A percentile compares a stretch with the other conserved stretches of the same genome.
Evolutionary conservation across 1,140 invertebrate genomes (phyloP).

Genomic region (Chionoecetes opilio): DNA sequence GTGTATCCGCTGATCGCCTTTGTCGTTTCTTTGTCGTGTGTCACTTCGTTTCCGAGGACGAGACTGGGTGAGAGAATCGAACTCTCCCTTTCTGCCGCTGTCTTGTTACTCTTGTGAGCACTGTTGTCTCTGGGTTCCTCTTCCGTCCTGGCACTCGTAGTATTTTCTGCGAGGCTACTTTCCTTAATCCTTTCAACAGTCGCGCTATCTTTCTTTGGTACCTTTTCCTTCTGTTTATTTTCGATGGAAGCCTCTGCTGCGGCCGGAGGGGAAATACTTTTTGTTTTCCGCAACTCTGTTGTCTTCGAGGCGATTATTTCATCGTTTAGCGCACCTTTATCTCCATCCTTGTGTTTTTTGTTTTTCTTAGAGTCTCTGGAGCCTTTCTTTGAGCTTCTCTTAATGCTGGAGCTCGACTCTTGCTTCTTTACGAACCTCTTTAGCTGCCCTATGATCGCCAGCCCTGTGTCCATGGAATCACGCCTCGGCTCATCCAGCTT

Average conservation of each 20-base stretch:
- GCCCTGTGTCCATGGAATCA: slow-evolving; percentile 64
- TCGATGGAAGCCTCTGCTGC: background rate
- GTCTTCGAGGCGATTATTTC: background rate
- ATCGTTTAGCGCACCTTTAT: background rate
- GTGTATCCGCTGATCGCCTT: background rate
- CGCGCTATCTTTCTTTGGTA: background rate
- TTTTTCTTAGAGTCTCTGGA: slow-evolving; percentile 28
- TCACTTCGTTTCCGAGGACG: background rate
- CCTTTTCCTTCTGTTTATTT: background rate
- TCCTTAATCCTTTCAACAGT: background rate
- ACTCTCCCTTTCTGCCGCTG: background rate
- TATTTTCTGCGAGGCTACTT: background rate
- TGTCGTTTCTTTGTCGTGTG: background rate
- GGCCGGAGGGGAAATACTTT: background rate
- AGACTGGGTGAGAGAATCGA: slow-evolving; percentile 33
- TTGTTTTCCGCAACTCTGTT: background rate
- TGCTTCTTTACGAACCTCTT: slow-evolving; percentile 79
- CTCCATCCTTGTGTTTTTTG: slow-evolving; percentile 33
- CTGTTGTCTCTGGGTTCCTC: background rate
- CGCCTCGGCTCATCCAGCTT: slow-evolving; percentile 39
- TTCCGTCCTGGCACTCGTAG: too few species aligned
- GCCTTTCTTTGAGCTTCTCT: slow-evolving; percentile 49
- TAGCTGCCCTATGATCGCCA: slow-evolving; percentile 78
- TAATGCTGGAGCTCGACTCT: slow-evolving; percentile 55
- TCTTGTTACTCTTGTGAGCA: background rate